Evolutionary conservation across 1,140 invertebrate species (phyloP).

Genomic region (Tetranychus urticae): DNA sequence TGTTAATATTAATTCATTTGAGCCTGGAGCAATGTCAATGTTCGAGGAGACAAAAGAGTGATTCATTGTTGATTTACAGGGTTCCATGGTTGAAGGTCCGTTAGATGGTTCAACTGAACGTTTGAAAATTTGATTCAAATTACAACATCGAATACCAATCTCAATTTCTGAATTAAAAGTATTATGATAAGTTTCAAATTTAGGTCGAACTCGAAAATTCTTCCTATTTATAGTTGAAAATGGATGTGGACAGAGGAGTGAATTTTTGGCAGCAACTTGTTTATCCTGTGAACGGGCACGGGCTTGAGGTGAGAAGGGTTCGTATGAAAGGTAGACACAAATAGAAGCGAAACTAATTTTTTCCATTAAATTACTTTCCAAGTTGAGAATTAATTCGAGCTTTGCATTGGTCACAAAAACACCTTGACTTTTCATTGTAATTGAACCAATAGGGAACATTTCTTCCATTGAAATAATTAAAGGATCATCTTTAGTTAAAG

Average conservation of each 20-base stretch:
- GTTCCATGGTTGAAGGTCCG: not conserved
- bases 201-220: not conserved
- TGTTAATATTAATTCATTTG: conserved; percentile 37
- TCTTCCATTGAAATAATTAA: not conserved
- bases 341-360: not conserved
- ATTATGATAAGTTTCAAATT: not conserved
- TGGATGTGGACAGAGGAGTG: not conserved
- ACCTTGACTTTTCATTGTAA: not conserved
- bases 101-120: not conserved
- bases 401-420: not conserved
- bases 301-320: not conserved
- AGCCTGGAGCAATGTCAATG: conserved; percentile 36
- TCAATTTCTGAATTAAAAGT: not conserved
- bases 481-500: not conserved
- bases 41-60: conserved; percentile 19
- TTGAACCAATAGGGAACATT: not conserved
- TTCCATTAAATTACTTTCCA: not conserved
- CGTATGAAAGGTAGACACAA: not conserved
- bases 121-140: not conserved
- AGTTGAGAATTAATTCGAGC: not conserved
- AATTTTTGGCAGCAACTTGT: not conserved
- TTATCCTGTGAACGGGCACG: not conserved
- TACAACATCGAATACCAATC: conserved; percentile 1
- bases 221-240: not conserved
- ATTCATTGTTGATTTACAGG: not conserved